phyloP scores from a whole-genome alignment of 2,113 vertebrate genomes.

The Colistium nudipinnis region DNA sequence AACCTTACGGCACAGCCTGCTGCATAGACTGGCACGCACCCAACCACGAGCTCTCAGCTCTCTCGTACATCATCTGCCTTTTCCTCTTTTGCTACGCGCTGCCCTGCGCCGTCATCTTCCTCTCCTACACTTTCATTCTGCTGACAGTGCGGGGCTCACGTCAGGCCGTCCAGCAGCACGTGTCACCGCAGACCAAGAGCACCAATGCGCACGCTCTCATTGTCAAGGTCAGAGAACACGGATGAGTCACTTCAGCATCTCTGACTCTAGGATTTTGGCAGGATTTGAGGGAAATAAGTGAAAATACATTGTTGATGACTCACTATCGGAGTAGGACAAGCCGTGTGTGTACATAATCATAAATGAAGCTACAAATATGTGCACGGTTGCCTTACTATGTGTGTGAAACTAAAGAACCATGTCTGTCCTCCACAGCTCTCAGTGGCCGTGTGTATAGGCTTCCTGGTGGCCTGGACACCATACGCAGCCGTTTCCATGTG shows the following conservation, averaged over 20 bases:
- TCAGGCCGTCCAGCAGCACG: slow-evolving; percentile 82
- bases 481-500: slow-evolving; percentile 83
- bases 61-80: slow-evolving; percentile 85
- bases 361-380: neutral
- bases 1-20: slow-evolving; percentile 89
- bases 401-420: slow-evolving; percentile 5
- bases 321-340: neutral
- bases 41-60: slow-evolving; percentile 68
- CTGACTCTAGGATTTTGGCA: slow-evolving; percentile 33
- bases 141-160: slow-evolving; percentile 82
- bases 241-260: neutral
- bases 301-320: slow-evolving; percentile 70
- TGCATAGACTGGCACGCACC: slow-evolving; percentile 86
- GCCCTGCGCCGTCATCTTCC: slow-evolving; percentile 85
- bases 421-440: slow-evolving; percentile 77
- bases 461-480: slow-evolving; percentile 85
- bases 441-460: slow-evolving; percentile 84
- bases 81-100: slow-evolving; percentile 87
- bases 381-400: neutral
- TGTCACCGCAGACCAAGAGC: slow-evolving; percentile 75
- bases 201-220: slow-evolving; percentile 78
- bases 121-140: slow-evolving; percentile 85
- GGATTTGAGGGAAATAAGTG: slow-evolving; percentile 10
- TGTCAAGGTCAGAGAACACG: slow-evolving; percentile 80
- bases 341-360: neutral